Base-by-base conservation (phyloP, 2,888 invertebrate genomes). In the Macaria notata region DNA sequence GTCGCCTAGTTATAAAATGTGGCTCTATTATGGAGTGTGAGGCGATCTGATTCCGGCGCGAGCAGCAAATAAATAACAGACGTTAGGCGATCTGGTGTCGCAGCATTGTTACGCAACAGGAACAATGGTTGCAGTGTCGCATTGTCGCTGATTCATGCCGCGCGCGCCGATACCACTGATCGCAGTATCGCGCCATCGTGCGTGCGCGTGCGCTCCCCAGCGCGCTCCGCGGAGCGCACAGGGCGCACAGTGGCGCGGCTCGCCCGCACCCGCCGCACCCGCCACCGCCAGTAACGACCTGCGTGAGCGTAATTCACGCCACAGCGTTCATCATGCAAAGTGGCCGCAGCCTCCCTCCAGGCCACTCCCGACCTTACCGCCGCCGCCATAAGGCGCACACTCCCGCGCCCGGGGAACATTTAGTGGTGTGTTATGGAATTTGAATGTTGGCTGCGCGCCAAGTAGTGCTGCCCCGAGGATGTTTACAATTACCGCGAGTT, bases 251-350 rank as follows among this genome's bases (percentile, higher is more conserved):
- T 4, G 33, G 4, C 33, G 33, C 33, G 33, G 7, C 5, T 36
- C 33, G 33, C 33, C 5, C 81, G 70, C 75, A 76, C 75, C 64
- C 70, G 73, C 75, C 64, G 78, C 83, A 79, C 81, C 78, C 73
- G 77, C 66, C 65, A 57, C 63, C 59, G 58, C 58, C 58, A 72
- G 70, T 86, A 88, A 85, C 84, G 84, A 87, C 81, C 84, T 78
- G 84, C 78, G 83, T 73, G 72, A 86, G 88, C 87, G 88, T 88
- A 89, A 89, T 89, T 89, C 89, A 87, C 89, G 87, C 88, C 86
- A 81, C 78, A 75, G 81, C 82, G 81, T 78, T 84, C 86, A 83
- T 88, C 89, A 88, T 89, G 88, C 88, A 88, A 88, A 88, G 86
- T 82, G 83, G 71, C 75, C 66, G 64, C 64, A 58, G 51, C 43